Conservation (phyloP, 2,113 vertebrate species). For the Vanacampus margaritifer region DNA sequence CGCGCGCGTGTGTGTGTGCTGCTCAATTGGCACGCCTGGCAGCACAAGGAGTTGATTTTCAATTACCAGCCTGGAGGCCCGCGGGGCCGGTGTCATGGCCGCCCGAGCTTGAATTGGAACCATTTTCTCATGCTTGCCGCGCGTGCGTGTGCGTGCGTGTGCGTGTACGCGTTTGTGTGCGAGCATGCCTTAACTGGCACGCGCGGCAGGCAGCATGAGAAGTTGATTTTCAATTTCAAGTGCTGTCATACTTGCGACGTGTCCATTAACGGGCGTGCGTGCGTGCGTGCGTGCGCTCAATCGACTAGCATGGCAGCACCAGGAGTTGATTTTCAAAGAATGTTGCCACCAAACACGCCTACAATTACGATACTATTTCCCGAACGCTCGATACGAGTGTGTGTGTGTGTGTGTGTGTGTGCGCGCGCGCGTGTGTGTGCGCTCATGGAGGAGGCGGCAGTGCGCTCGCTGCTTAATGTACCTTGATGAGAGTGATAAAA, state of each 20-base stretch:
- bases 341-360: background rate
- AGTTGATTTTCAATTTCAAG: background rate
- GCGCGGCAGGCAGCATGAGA: no score
- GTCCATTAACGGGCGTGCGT: no score
- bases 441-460: slow-evolving; percentile 6
- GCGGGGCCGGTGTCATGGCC: slow-evolving; percentile 3
- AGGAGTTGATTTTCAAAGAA: background rate
- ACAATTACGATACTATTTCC: slow-evolving; percentile 39
- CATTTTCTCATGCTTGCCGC: background rate
- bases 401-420: background rate
- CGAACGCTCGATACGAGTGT: slow-evolving; percentile 4
- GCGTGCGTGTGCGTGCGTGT: background rate
- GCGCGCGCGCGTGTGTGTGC: slow-evolving; percentile 6
- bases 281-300: no score
- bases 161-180: background rate
- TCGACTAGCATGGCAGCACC: no score
- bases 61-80: slow-evolving; percentile 55
- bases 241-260: background rate
- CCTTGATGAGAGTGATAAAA: slow-evolving; percentile 15
- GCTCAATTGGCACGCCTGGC: background rate
- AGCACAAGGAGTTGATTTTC: slow-evolving; percentile 56
- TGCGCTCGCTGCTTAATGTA: slow-evolving; percentile 43
- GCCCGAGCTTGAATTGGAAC: slow-evolving; percentile 1
- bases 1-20: slow-evolving; percentile 22
- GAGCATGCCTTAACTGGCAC: background rate